Evolutionary conservation across 2,888 invertebrate genomes (phyloP).

Genomic region (Cheilosia variabilis): DNA sequence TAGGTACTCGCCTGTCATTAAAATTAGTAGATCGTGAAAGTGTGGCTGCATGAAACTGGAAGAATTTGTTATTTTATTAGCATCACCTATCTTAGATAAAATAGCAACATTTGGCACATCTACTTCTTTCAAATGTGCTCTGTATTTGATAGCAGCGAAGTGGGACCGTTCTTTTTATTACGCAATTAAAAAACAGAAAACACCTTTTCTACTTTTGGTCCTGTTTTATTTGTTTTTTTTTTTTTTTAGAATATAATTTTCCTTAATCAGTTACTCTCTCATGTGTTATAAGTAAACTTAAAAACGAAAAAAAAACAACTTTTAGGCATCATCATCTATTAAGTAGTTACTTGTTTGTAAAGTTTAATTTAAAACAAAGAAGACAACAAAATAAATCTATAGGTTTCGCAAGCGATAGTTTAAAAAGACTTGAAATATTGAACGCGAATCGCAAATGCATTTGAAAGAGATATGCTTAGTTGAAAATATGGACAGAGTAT

Average conservation of each 20-base stretch:
- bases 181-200: neutral
- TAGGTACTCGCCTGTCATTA: too few species aligned
- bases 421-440: slow-evolving; percentile 28
- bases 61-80: too few species aligned
- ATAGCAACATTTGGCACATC: too few species aligned
- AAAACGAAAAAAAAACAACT: slow-evolving; percentile 21
- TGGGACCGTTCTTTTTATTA: neutral
- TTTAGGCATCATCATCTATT: slow-evolving; percentile 34
- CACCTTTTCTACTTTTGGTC: neutral
- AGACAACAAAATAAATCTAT: slow-evolving; percentile 45
- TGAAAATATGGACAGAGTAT: slow-evolving; percentile 65
- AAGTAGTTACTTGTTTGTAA: slow-evolving; percentile 50
- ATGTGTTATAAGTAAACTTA: slow-evolving; percentile 49
- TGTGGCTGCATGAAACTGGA: too few species aligned
- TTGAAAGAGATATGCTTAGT: slow-evolving; percentile 42
- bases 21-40: too few species aligned
- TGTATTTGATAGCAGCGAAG: too few species aligned
- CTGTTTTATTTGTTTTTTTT: neutral
- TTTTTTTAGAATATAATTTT: slow-evolving; percentile 54
- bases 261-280: slow-evolving; percentile 54
- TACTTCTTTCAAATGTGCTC: too few species aligned
- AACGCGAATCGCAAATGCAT: slow-evolving; percentile 65
- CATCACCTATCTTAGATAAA: too few species aligned
- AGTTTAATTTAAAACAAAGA: slow-evolving; percentile 13
- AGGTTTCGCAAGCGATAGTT: slow-evolving; percentile 52